Evolutionary conservation across 1,140 invertebrate species (phyloP), one percentile per base, ranked within the genome.

Genomic region (Pseudachorutes palmiensis): DNA sequence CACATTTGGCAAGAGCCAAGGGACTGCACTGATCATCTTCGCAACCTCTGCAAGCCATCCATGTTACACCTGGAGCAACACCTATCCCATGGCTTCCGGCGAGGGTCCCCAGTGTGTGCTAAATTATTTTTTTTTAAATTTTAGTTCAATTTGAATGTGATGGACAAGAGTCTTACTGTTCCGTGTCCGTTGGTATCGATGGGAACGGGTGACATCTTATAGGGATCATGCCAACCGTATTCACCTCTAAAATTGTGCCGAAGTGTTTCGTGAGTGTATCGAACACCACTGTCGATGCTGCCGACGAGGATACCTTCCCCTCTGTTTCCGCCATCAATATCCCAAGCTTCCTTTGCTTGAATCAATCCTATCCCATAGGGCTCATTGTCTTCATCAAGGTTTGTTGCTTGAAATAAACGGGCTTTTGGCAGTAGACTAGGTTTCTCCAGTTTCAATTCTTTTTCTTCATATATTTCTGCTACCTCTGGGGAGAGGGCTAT

Each of bases 41-140:
- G 24, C 65, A 67, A n/a, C 65, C 65, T 30, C 29, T 30, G 26
- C 65, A 67, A 2, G 36, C 59, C 5, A 62, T 61, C 65, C 65
- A 67, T 28, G 22, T 62, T 2, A 41, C 59, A 30, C 29, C 59
- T 49, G 64, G 57, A n/a, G 64, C 68, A 31, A 33, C 49, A 57
- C 65, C 63, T 14, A 58, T 66, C 1, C 36, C 51, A 16, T 58
- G 31, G 19, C 63, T 64, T 19, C 71, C 71, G 22, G 68, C 71
- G 59, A 72, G 67, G 28, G 36, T 59, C 19, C 5, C 65, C 36
- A 9, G 0, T n/a, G 16, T 41, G 22, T 2, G 32, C 29, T 5
- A 41, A 41, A 3, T 65, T 16, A 26, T 62, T 26, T 19, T 69
- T 36, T 41, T 0, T 22, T 57, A n/a, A 5, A 41, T 24, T 3